phyloP scores from a whole-genome alignment of 2,797 vertebrate genomes.

The Onychomys leucogaster region DNA sequence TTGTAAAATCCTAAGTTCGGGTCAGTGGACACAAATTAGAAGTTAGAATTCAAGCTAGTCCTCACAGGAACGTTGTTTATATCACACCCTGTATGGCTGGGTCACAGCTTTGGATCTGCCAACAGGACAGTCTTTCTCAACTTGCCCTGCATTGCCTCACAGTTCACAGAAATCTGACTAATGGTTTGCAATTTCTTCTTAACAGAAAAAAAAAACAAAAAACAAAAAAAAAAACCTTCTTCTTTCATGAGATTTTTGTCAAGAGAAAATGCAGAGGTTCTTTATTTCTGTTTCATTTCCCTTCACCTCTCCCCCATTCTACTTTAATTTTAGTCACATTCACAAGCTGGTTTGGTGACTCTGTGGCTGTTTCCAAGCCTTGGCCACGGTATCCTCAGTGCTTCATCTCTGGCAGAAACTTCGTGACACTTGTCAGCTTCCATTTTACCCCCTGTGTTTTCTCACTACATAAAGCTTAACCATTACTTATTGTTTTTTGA shows the following conservation, averaged over 20 bases:
- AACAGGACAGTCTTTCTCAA: slow-evolving; percentile 76
- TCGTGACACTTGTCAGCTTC: slow-evolving; percentile 79
- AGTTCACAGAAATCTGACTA: slow-evolving; percentile 70
- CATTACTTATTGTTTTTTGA: slow-evolving; percentile 47
- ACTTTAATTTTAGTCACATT: slow-evolving; percentile 53
- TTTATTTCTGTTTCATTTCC: slow-evolving; percentile 66
- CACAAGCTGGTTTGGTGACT: background rate
- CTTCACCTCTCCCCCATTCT: background rate
- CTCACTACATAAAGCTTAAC: slow-evolving; percentile 58
- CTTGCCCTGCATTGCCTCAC: slow-evolving; percentile 71
- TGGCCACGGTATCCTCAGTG: slow-evolving; percentile 40
- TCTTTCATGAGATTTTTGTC: slow-evolving; percentile 84
- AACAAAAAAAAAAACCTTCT: too few relatives aligned
- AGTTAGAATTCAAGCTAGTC: slow-evolving; percentile 58
- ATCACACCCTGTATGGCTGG: background rate
- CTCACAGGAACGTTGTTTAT: slow-evolving; percentile 65
- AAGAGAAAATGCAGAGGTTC: slow-evolving; percentile 70
- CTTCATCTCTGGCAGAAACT: slow-evolving; percentile 74
- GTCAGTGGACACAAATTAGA: slow-evolving; percentile 53
- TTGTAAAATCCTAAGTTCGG: background rate
- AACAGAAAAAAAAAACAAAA: too few relatives aligned
- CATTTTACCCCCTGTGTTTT: slow-evolving; percentile 77
- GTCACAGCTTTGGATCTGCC: slow-evolving; percentile 64
- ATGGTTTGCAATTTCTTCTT: slow-evolving; percentile 79
- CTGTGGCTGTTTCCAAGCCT: slow-evolving; percentile 72